A percentile compares a stretch with the other conserved stretches of the same genome.
Evolutionary conservation across 2,113 vertebrate species (phyloP).

Genomic region (Cebus imitator): DNA sequence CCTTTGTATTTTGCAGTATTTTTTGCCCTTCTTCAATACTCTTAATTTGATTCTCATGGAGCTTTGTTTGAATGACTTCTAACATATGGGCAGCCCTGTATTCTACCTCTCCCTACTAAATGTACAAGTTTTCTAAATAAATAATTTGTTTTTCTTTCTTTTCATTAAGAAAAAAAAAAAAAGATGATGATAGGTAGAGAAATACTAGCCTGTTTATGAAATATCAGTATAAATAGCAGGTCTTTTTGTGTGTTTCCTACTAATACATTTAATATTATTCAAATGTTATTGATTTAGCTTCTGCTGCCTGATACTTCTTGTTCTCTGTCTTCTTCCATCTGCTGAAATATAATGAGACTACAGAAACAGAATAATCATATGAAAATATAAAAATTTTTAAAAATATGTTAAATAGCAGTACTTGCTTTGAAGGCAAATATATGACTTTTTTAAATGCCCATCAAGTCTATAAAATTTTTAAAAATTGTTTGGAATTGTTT

Average conservation of each 20-base stretch:
- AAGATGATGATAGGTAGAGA: background rate
- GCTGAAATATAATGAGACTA: background rate
- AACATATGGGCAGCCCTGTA: background rate
- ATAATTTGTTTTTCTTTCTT: background rate
- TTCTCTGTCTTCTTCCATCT: background rate
- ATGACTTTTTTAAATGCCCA: background rate
- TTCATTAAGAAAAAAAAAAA: background rate
- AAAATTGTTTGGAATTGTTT: background rate
- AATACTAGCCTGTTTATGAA: background rate
- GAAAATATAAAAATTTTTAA: background rate
- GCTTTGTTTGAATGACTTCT: slow-evolving; percentile 52
- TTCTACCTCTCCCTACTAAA: background rate
- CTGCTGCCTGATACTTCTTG: background rate
- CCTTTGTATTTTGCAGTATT: slow-evolving; percentile 4
- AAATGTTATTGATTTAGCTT: background rate
- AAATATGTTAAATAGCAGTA: background rate
- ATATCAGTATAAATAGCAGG: background rate
- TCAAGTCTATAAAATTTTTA: background rate
- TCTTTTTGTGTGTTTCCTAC: background rate
- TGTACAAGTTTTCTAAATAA: background rate
- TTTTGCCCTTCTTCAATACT: background rate
- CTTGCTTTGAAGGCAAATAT: background rate
- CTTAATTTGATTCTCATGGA: slow-evolving; percentile 53
- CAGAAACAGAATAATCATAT: background rate
- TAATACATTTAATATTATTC: background rate